Percentiles rank a stretch among this genome's conserved stretches.
These are phyloP conservation scores for Bradynema listronoti DNA, from an alignment of 1,140 invertebrate species.

Conservation along the genomic window DNA sequence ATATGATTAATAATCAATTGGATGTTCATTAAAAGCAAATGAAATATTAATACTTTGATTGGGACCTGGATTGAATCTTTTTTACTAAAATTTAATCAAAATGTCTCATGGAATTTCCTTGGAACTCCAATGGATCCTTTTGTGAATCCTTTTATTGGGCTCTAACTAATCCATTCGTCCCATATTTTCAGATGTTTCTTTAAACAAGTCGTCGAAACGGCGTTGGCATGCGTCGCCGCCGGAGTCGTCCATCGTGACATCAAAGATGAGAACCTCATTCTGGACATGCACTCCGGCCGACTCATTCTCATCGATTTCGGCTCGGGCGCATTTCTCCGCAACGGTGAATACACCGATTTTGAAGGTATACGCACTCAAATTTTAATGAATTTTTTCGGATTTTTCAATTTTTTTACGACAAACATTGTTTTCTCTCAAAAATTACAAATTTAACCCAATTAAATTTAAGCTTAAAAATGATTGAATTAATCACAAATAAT, in stretches of 20 bases:
- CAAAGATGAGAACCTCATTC: conserved; percentile 68
- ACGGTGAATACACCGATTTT: conserved; percentile 66
- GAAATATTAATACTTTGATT: too few species aligned
- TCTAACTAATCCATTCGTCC: too few species aligned
- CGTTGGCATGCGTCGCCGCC: conserved; percentile 61
- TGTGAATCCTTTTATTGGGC: too few species aligned
- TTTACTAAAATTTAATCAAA: too few species aligned
- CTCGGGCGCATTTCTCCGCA: conserved; percentile 65
- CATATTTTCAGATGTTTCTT: conserved; percentile 29
- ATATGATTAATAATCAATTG: too few species aligned
- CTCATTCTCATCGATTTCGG: conserved; percentile 68
- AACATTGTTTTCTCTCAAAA: background rate
- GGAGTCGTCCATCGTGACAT: conserved; percentile 67
- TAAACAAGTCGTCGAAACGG: conserved; percentile 61
- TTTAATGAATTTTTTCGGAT: background rate
- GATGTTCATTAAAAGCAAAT: too few species aligned
- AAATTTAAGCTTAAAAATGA: too few species aligned
- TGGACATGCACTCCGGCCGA: conserved; percentile 63
- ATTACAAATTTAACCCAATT: too few species aligned
- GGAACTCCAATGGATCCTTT: too few species aligned
- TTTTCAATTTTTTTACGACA: background rate
- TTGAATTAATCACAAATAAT: too few species aligned
- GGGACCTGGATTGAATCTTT: too few species aligned
- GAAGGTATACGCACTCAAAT: conserved; percentile 62
- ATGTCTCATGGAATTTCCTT: too few species aligned